Percentiles rank a stretch among this genome's conserved stretches.
phyloP scores from a whole-genome alignment of 2,797 vertebrate genomes.

The Pangasius larnaudii region DNA sequence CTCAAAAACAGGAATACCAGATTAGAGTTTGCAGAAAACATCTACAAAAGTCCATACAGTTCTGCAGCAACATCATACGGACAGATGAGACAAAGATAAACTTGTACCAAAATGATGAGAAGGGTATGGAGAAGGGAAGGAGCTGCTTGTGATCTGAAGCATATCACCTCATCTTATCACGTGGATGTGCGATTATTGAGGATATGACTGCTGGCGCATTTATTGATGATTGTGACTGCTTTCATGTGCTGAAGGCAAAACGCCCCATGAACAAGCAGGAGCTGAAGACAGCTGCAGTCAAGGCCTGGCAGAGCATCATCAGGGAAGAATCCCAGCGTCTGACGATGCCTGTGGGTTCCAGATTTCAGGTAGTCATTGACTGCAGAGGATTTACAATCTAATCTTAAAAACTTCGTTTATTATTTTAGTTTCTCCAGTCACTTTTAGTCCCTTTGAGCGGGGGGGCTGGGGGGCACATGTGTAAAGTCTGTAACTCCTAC shows the following conservation, averaged over 20 bases:
- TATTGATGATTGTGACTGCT: too few species aligned
- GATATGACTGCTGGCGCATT: neutral
- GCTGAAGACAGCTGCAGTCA: neutral
- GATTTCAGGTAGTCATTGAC: neutral
- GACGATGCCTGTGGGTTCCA: neutral
- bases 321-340: neutral
- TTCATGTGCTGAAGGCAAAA: neutral
- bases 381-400: neutral
- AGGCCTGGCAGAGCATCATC: constrained; percentile 47
- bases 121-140: too few species aligned
- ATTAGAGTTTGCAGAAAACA: neutral
- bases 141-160: neutral
- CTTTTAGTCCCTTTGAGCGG: neutral
- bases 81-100: neutral
- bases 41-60: neutral
- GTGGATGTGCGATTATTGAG: neutral
- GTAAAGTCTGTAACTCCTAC: neutral
- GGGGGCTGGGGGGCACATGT: too few species aligned
- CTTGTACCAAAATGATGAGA: too few species aligned
- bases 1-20: neutral
- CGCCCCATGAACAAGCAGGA: neutral
- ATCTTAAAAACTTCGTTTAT: neutral
- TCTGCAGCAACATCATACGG: neutral
- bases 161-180: neutral
- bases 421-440: too few species aligned